A percentile compares a stretch with the other conserved stretches of the same genome.
phyloP scores from a whole-genome alignment of 2,797 vertebrate genomes.

The Lemur catta region DNA sequence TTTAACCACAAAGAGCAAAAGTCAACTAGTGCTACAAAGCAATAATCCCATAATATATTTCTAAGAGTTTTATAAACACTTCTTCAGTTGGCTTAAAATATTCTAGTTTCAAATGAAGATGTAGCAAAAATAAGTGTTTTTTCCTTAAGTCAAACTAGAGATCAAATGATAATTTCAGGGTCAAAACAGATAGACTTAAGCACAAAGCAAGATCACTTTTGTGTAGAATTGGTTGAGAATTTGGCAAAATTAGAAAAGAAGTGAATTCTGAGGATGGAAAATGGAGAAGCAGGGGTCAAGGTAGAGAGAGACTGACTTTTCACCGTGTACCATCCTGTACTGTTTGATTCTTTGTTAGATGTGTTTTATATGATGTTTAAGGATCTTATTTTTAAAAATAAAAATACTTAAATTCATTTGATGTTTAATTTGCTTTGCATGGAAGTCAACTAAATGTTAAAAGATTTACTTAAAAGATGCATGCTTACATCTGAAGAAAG shows the following conservation, averaged over 20 bases:
- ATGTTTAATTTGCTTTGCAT: conserved; percentile 2
- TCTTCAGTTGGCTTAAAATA: neutral
- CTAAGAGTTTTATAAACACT: neutral
- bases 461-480: conserved; percentile 1
- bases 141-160: neutral
- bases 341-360: neutral
- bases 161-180: neutral
- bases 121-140: neutral
- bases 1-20: conserved; percentile 63
- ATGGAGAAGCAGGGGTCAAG: neutral
- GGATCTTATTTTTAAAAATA: neutral
- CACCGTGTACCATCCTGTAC: neutral
- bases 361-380: neutral
- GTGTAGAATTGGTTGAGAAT: neutral
- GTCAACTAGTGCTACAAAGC: neutral
- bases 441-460: neutral
- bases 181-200: neutral
- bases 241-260: neutral
- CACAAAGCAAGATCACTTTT: neutral
- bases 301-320: neutral
- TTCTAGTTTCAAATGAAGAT: conserved; percentile 6
- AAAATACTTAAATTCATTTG: conserved; percentile 42
- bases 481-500: neutral
- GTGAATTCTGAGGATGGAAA: conserved; percentile 21
- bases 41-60: neutral